phyloP scores from a whole-genome alignment of 2,113 vertebrate species.

The Gymnobelideus leadbeateri region DNA sequence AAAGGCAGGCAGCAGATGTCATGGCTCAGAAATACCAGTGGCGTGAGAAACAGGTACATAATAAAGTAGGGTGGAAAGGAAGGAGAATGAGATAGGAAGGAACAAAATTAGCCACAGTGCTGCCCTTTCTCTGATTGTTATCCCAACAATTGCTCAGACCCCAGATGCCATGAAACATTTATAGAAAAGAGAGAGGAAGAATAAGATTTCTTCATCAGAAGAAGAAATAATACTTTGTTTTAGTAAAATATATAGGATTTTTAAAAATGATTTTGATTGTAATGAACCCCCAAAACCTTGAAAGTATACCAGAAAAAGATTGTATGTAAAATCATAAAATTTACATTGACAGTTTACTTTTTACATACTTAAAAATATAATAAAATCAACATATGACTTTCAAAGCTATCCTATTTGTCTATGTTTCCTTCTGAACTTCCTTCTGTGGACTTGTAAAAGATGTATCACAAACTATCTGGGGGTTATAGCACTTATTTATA shows the following conservation, averaged over 20 bases:
- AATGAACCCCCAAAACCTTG: background rate
- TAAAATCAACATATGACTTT: background rate
- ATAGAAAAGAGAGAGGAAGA: background rate
- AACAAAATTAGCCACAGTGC: background rate
- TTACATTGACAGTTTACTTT: background rate
- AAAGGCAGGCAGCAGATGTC: background rate
- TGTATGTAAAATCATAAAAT: background rate
- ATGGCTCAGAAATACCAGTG: background rate
- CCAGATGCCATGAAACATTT: background rate
- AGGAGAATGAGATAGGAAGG: background rate
- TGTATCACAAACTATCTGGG: background rate
- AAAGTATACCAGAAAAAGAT: background rate
- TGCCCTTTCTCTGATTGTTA: background rate
- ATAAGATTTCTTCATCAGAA: constrained; percentile 14
- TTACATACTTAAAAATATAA: background rate
- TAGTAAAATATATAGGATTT: background rate
- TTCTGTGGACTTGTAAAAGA: background rate
- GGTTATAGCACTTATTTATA: background rate
- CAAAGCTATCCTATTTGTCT: background rate
- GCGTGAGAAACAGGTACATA: background rate
- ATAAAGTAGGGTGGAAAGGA: background rate
- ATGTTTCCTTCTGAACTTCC: background rate
- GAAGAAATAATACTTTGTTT: background rate
- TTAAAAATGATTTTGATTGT: background rate
- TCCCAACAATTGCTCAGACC: background rate